Conservation (phyloP, 2,888 invertebrate species). For the Nomada ruficornis region DNA sequence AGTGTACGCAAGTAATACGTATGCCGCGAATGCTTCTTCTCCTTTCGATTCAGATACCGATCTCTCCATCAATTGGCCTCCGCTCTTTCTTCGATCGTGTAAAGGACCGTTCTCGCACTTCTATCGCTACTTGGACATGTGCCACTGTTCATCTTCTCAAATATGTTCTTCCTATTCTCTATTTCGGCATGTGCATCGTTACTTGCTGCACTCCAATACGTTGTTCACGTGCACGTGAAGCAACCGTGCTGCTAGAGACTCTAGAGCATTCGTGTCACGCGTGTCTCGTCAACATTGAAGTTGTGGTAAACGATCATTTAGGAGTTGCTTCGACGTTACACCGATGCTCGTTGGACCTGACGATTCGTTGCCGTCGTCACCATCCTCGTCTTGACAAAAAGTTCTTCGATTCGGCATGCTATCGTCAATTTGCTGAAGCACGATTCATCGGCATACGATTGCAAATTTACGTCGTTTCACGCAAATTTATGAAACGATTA, state of each 20-base stretch:
- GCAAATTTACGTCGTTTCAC: slow-evolving; percentile 5
- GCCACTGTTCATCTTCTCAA: slow-evolving; percentile 7
- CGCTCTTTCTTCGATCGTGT: slow-evolving; percentile 1
- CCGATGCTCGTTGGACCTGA: background rate
- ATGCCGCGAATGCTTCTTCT: slow-evolving; percentile 26
- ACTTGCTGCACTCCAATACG: slow-evolving; percentile 11
- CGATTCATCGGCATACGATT: slow-evolving; percentile 22
- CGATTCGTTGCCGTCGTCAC: background rate
- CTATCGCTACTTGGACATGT: slow-evolving; percentile 1
- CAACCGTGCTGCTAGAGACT: background rate
- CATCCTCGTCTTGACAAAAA: background rate
- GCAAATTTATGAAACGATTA: slow-evolving; percentile 14
- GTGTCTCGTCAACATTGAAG: background rate
- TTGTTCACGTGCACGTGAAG: slow-evolving; percentile 5
- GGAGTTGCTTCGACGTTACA: slow-evolving; percentile 11
- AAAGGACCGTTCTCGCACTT: background rate
- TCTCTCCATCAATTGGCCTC: slow-evolving; percentile 8
- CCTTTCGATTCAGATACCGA: slow-evolving; percentile 25
- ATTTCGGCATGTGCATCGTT: background rate
- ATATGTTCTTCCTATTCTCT: slow-evolving; percentile 2
- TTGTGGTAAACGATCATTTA: background rate
- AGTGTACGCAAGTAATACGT: background rate
- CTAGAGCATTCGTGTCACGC: background rate
- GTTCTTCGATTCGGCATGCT: slow-evolving; percentile 24
- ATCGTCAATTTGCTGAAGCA: slow-evolving; percentile 1